Conservation (phyloP, 2,113 vertebrate species). For the Petaurus breviceps region DNA sequence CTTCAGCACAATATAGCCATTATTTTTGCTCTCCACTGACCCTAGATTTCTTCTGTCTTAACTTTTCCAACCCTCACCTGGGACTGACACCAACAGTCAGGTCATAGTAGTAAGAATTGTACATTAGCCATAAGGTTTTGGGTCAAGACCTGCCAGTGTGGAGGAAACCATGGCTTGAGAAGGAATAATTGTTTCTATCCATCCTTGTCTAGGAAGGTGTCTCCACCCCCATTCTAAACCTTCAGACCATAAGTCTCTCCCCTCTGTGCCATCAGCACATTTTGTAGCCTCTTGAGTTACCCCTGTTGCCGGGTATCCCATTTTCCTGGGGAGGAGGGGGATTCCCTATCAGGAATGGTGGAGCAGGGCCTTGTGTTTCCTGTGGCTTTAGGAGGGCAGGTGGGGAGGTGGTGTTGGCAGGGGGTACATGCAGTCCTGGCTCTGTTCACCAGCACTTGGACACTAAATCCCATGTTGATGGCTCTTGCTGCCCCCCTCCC, state of each 20-base stretch:
- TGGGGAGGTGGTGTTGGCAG: conserved; percentile 34
- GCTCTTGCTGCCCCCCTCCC: conserved; percentile 70
- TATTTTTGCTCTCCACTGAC: neutral
- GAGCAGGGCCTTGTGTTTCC: conserved; percentile 35
- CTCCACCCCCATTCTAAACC: conserved; percentile 19
- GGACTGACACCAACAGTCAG: neutral
- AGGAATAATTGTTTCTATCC: conserved; percentile 14
- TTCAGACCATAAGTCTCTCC: conserved; percentile 22
- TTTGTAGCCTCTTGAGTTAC: conserved; percentile 76
- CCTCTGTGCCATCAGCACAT: conserved; percentile 74
- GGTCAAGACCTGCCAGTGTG: neutral
- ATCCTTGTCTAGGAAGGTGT: conserved; percentile 50
- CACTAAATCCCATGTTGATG: conserved; percentile 80
- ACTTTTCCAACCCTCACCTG: neutral
- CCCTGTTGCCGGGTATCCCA: conserved; percentile 59
- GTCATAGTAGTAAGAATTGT: neutral
- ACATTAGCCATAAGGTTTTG: neutral
- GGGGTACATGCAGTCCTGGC: conserved; percentile 69
- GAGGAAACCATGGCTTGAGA: neutral
- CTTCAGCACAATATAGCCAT: neutral
- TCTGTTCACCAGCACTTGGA: conserved; percentile 66
- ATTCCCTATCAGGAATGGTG: conserved; percentile 63
- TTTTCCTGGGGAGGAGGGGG: conserved; percentile 49
- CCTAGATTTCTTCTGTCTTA: neutral
- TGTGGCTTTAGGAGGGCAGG: conserved; percentile 8